Conservation (phyloP, 2,113 vertebrate genomes). For the Ceyx margarethae region DNA sequence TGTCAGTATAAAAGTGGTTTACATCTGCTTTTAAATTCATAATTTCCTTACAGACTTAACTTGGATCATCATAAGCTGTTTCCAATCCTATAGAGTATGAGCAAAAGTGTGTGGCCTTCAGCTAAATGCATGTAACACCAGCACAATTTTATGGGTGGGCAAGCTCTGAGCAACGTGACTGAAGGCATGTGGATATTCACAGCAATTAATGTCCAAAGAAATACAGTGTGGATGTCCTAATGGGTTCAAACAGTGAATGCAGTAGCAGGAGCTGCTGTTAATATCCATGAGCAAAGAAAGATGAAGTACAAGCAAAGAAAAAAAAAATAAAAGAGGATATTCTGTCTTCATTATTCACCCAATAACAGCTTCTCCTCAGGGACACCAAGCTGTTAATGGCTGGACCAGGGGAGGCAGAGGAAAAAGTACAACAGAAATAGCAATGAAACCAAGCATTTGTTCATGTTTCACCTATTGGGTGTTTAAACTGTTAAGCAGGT, state of each 20-base stretch:
- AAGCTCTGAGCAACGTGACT: neutral
- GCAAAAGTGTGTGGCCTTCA: fast-evolving
- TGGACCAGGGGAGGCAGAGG: neutral
- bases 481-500: fast-evolving
- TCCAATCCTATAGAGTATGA: neutral
- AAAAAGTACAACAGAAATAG: neutral
- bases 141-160: neutral
- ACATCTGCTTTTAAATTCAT: slow-evolving; percentile 39
- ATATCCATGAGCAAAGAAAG: neutral
- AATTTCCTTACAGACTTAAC: slow-evolving; percentile 36
- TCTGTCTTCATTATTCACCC: neutral
- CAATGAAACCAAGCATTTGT: neutral
- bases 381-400: neutral
- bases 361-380: neutral
- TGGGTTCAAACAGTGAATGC: neutral
- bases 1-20: slow-evolving; percentile 12
- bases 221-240: neutral
- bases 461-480: neutral
- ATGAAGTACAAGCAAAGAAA: neutral
- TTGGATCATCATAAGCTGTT: slow-evolving; percentile 20
- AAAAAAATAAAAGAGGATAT: neutral
- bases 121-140: neutral
- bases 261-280: neutral
- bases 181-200: neutral
- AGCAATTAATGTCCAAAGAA: slow-evolving; percentile 5